Evolutionary conservation across 2,797 vertebrate species (phyloP), one percentile per base, ranked within the genome.

Genomic region (Sebastes steindachneri): DNA sequence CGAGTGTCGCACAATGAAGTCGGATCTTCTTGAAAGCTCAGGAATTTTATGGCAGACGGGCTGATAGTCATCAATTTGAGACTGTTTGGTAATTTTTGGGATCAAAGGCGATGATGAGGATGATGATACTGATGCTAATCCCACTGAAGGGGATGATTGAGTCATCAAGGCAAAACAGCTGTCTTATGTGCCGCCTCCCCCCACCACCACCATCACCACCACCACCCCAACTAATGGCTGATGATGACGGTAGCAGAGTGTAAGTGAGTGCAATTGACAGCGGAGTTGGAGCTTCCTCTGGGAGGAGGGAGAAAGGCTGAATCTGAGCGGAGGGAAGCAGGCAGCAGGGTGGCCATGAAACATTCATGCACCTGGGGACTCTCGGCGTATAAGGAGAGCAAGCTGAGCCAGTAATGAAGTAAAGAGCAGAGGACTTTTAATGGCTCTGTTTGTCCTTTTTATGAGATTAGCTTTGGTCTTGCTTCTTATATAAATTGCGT

Each of bases 331-430:
- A 82, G 84, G 85, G 81, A 81, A 82, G 82, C 72, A 81, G 86
- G 82, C 86, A 91, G 89, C 86, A 89, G 85, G 90, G 92, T 87
- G 87, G 88, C 90, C 90, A 93, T 93, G 93, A 95, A 94, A 95
- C 90, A 93, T 94, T 94, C 87, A 93, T 92, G 91, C 89, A 92
- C 92, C 92, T 92, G 89, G 94, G 88, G 94, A 95, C 88, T 86
- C 88, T 93, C 92, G 89, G 89, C 88, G 90, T 87, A 41, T 41
- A 91, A 91, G 86, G 77, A 86, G 87, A 84, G 79, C 88, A 85
- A 88, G 89, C 91, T 75, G 85, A 90, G 92, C 82, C 91, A 73
- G 75, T 90, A 91, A 93, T 91, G 81, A 92, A 94, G 87, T 82
- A 89, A 90, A 88, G 71, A 88, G 82, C 84, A 82, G 76, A 86